Conservation (phyloP, 1,140 invertebrate genomes). For the Neodiprion pinetum region DNA sequence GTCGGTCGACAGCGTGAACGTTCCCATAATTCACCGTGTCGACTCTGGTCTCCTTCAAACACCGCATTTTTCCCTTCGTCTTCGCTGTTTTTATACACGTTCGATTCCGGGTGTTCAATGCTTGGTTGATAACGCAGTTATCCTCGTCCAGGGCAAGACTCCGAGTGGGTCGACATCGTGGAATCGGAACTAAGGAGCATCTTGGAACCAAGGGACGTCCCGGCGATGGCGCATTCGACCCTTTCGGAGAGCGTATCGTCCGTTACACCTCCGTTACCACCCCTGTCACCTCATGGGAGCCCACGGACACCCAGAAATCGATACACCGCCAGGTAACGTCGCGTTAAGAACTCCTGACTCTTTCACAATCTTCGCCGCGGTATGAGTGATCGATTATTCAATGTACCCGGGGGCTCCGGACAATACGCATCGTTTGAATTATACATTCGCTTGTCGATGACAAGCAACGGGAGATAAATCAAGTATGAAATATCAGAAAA, state of each 20-base stretch:
- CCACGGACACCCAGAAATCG: conserved; percentile 56
- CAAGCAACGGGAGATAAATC: no score
- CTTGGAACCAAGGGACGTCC: conserved; percentile 69
- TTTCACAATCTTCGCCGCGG: conserved; percentile 18
- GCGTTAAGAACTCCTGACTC: conserved; percentile 28
- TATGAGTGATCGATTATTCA: conserved; percentile 22
- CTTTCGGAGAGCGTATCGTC: conserved; percentile 73
- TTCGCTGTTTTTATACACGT: no score
- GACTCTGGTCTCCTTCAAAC: no score
- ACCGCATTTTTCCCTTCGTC: no score
- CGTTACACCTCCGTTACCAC: conserved; percentile 78
- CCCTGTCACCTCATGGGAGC: conserved; percentile 71
- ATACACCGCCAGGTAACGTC: conserved; percentile 47
- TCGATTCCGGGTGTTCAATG: no score
- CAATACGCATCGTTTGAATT: no score
- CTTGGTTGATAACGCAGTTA: no score
- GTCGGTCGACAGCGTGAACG: no score
- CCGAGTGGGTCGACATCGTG: conserved; percentile 85
- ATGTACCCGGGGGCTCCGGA: neutral
- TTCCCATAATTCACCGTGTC: no score
- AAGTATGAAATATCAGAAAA: no score
- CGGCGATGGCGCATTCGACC: conserved; percentile 63
- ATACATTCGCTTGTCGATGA: no score
- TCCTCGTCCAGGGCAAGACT: conserved; percentile 66
- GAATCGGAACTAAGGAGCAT: conserved; percentile 81